Evolutionary conservation across 2,888 invertebrate genomes (phyloP), one percentile per base, ranked within the genome.

Genomic region (Netelia melanura): DNA sequence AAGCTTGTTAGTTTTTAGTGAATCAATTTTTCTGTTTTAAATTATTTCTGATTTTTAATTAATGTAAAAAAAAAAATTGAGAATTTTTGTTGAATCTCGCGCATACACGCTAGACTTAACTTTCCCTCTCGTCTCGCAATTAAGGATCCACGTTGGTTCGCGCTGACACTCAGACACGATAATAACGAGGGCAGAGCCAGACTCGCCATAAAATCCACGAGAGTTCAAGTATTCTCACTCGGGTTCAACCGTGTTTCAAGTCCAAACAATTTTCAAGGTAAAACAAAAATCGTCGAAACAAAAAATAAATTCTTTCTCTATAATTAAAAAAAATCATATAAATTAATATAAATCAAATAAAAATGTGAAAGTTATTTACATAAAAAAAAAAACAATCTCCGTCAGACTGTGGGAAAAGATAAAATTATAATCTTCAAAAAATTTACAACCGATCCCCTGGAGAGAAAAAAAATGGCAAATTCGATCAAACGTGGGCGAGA

Each of bases 141-240:
- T 76, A 67, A 76, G 67, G 43, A 67, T 23, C 14, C 67, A n/a
- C 43, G 23, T 76, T 43, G 21, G 17, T 1, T 52, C 30, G 30
- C 30, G 5, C 21, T 21, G 56, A 43, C 65, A 80, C 72, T 72
- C 25, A 43, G 58, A 10, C 76, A 30, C 65, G 43, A 21, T 38
- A 23, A 43, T 25, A 44, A 56, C 25, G 56, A 58, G 76, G 38
- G 38, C 38, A 14, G 23, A 70, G 71, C 58, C 58, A 58, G 71
- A 30, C 58, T 56, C 21, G 71, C 43, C 14, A 67, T 56, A 56
- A 76, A 76, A 76, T 76, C 56, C 56, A 14, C 61, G 54, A 70
- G 70, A 70, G 78, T 78, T 78, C 78, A 70, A 78, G 70, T 64
- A 70, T 64, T 56, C 70, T 38, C 30, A 3, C 5, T 48, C 14